These are phyloP conservation scores for Plecturocebus donacophilus DNA, from an alignment of 2,113 vertebrate species.

Conservation along the genomic window DNA sequence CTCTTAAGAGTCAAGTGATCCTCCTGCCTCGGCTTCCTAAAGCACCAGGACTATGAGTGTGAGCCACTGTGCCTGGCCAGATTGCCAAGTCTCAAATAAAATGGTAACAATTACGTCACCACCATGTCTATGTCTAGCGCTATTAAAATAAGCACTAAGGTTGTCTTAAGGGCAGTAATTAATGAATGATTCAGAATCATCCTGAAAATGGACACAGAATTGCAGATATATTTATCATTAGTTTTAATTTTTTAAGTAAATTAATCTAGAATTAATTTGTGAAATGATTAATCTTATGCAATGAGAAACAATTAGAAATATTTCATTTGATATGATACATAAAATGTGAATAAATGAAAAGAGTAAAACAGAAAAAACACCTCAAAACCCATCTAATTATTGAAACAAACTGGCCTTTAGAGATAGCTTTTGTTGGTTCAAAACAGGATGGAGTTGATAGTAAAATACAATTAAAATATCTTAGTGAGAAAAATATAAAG, in stretches of 20 bases:
- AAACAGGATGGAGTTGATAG: neutral
- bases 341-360: constrained; percentile 11
- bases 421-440: neutral
- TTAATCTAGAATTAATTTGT: neutral
- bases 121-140: too few species aligned
- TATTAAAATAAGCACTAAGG: neutral
- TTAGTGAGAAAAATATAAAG: neutral
- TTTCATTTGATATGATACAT: neutral
- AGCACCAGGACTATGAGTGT: too few species aligned
- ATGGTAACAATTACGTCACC: too few species aligned
- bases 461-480: neutral
- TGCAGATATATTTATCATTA: neutral
- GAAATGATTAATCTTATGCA: neutral
- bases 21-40: too few species aligned
- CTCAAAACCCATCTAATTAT: neutral
- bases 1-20: too few species aligned
- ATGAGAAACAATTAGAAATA: neutral
- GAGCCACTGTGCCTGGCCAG: too few species aligned
- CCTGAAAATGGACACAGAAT: neutral
- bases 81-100: too few species aligned
- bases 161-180: neutral
- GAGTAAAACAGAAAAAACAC: neutral
- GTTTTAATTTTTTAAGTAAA: neutral
- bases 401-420: neutral
- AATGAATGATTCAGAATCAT: neutral